Evolutionary conservation across 2,797 vertebrate genomes (phyloP).

Genomic region (Tadarida brasiliensis): DNA sequence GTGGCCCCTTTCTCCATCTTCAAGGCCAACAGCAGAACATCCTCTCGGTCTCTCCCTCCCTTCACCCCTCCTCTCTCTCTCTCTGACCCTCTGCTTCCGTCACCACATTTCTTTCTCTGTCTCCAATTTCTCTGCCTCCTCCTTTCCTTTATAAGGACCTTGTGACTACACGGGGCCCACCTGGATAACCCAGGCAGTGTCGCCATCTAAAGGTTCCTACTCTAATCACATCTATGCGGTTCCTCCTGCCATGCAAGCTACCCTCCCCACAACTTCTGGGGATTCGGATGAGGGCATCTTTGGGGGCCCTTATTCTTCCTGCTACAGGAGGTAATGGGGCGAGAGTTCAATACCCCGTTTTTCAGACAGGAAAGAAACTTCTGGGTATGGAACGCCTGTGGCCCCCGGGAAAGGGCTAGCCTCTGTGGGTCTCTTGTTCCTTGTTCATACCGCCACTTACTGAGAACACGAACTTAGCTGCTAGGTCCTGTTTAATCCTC

Average conservation of each 20-base stretch:
- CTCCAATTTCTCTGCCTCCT: not conserved
- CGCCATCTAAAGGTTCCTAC: not conserved
- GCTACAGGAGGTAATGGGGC: not conserved
- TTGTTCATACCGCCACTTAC: not conserved
- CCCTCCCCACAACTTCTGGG: not conserved
- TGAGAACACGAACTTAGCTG: not conserved
- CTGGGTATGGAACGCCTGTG: accelerated
- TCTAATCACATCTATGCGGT: too few relatives aligned
- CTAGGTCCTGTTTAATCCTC: not conserved
- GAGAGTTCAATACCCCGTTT: not conserved
- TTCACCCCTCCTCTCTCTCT: not conserved
- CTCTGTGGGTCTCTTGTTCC: not conserved
- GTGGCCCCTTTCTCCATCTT: not conserved
- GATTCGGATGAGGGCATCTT: too few relatives aligned
- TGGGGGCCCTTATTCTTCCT: not conserved
- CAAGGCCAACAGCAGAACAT: not conserved
- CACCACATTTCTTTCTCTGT: not conserved
- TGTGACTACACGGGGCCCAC: not conserved
- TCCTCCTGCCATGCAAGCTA: not conserved
- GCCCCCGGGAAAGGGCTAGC: not conserved
- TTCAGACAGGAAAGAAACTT: not conserved
- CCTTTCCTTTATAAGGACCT: not conserved
- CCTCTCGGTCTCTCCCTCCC: not conserved
- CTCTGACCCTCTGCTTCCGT: not conserved
- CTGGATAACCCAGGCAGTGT: not conserved